A percentile compares a stretch with the other conserved stretches of the same genome.
These are phyloP conservation scores for Capreolus pygargus DNA, from an alignment of 2,113 vertebrate species.

Conservation along the genomic window DNA sequence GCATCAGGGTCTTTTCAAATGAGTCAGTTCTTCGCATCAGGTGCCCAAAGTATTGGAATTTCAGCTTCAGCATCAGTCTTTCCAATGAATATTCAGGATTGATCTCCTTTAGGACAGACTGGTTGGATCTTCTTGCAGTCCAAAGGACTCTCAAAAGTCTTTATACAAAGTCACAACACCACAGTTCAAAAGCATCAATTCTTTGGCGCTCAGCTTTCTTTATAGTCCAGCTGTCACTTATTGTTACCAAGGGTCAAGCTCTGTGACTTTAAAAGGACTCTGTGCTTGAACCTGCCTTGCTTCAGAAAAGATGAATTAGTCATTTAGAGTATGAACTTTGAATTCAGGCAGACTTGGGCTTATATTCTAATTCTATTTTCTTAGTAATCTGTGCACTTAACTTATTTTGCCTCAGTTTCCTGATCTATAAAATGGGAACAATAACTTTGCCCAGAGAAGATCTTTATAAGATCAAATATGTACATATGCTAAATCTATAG, in stretches of 20 bases:
- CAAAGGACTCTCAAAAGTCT: neutral
- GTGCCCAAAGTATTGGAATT: neutral
- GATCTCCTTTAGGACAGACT: neutral
- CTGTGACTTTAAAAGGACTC: neutral
- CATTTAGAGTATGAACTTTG: neutral
- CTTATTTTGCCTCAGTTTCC: neutral
- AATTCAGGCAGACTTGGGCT: neutral
- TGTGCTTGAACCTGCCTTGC: neutral
- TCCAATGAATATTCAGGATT: neutral
- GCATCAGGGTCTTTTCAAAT: neutral
- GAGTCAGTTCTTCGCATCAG: neutral
- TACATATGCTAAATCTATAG: neutral
- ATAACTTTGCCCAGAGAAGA: neutral
- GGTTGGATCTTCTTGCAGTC: neutral
- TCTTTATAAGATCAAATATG: neutral
- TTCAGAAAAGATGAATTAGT: neutral
- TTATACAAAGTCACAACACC: too few species aligned
- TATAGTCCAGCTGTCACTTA: neutral
- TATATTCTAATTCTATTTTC: neutral
- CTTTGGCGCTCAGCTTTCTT: accelerated
- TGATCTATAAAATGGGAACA: neutral
- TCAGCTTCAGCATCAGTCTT: neutral
- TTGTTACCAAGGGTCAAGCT: neutral
- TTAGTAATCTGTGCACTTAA: neutral
- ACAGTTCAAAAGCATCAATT: neutral